Base-by-base conservation (phyloP, 92 coral and sea anemone genomes). In the Epizoanthus fatuus region DNA sequence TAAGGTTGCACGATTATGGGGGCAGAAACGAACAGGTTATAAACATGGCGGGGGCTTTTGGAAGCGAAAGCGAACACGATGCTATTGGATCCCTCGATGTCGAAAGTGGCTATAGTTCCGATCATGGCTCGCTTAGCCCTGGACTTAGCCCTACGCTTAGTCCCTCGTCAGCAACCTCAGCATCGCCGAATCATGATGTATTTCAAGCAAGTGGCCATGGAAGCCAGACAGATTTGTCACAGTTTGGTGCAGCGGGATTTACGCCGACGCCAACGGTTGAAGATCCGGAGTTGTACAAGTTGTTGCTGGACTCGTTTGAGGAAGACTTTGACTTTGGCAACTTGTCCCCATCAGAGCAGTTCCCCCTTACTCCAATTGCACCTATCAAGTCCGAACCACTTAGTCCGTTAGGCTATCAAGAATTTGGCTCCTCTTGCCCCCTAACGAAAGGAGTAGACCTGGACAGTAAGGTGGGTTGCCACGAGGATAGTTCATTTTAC, bases 81-180 rank as follows among this genome's bases (percentile, higher is more conserved):
- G 90, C 88, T 38, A 66, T 92, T 32, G 75, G 82, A 40, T 80
- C 91, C 19, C 40, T 69, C 25, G 96, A 91, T 22, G 75, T 88
- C 47, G 98, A 94, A 38, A 94, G 98, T 75, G 98, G 98, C 14
- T 94, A 94, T 85, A 87, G 94, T 25, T 94, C 98, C 4, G 98
- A 94, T 40, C 95, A 88, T 15, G 90, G 90, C 40, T 72, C 86
- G 11, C 88, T 95, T 16, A 95, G 95, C n/a, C 73, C 88, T 29
- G 35, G 35, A 0, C 75, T 93, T 16, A 95, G 95, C n/a, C 73
- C 88, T 29, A 2, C 2, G 0, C 75, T 93, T 7, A 29, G 35
- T 29, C 89, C 93, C 16, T 64, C 92, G 17, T 92, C 95, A 13
- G 85, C 82, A 39, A 74, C 77, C n/a, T 74, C 87, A 4, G 85